These are phyloP conservation scores for Selenia dentaria DNA, from an alignment of 2,888 invertebrate species.

Conservation along the genomic window DNA sequence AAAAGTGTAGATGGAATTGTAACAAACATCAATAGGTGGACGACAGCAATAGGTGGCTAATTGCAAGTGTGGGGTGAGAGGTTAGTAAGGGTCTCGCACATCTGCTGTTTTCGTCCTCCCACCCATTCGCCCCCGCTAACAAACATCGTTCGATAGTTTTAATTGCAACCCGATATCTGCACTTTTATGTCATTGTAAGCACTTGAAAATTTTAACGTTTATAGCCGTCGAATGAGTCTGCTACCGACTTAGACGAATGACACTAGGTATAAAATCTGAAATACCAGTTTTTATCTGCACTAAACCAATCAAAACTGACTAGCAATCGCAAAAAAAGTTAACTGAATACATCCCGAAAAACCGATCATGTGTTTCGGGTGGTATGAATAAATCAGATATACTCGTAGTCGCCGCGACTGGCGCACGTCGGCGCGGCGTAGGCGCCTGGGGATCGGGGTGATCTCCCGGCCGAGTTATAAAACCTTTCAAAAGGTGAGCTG, in stretches of 20 bases:
- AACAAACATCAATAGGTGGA: conserved; percentile 37
- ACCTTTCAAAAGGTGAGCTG: conserved; percentile 76
- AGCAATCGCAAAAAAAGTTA: conserved; percentile 56
- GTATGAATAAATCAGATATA: conserved; percentile 82
- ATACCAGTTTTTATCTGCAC: conserved; percentile 37
- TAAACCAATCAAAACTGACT: conserved; percentile 51
- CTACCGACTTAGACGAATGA: conserved; percentile 26
- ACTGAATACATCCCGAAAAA: conserved; percentile 68
- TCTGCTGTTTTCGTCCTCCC: conserved; percentile 76
- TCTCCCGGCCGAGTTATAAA: conserved; percentile 71
- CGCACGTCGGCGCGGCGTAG: conserved; percentile 42
- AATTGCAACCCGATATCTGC: conserved; percentile 80
- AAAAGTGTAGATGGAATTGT: conserved; percentile 34
- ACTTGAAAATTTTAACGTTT: conserved; percentile 33
- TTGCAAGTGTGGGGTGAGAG: conserved; percentile 63
- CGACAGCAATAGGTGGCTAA: conserved; percentile 61
- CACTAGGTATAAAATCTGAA: conserved; percentile 29
- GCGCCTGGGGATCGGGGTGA: conserved; percentile 66
- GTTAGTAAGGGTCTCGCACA: conserved; percentile 73
- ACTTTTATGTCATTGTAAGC: conserved; percentile 51
- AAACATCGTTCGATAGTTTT: conserved; percentile 72
- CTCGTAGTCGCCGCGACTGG: conserved; percentile 64
- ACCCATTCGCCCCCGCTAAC: conserved; percentile 65
- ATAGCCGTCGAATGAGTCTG: conserved; percentile 29
- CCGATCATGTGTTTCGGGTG: conserved; percentile 79